A percentile compares a stretch with the other conserved stretches of the same genome.
Evolutionary conservation across 2,113 vertebrate species (phyloP).

Genomic region (Eurystomus gularis): DNA sequence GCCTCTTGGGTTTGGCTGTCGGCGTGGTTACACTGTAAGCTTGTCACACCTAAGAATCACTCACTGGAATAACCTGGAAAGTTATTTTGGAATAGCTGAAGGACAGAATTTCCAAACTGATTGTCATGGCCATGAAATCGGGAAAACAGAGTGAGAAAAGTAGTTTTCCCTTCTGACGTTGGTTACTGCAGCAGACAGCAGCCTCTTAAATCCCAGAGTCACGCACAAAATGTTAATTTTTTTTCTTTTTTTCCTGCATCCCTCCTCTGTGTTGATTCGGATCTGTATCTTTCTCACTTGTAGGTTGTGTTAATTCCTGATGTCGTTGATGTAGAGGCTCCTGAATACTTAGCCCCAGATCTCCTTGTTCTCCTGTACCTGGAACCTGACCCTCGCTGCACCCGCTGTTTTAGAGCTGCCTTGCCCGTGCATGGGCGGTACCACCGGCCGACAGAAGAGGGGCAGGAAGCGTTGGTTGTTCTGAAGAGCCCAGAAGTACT

Average conservation of each 20-base stretch:
- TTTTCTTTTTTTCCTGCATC: fast-evolving
- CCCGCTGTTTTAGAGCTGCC: constrained; percentile 56
- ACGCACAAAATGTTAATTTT: background rate
- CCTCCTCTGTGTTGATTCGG: background rate
- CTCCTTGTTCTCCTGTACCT: constrained; percentile 78
- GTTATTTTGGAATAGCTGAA: background rate
- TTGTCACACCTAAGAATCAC: fast-evolving
- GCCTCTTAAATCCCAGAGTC: background rate
- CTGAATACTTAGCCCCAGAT: constrained; percentile 80
- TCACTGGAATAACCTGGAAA: background rate
- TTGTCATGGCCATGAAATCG: background rate
- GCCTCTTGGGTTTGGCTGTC: background rate
- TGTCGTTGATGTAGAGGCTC: constrained; percentile 82
- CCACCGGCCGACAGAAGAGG: constrained; percentile 74
- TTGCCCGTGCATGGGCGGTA: constrained; percentile 89
- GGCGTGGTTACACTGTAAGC: background rate
- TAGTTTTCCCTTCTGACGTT: background rate
- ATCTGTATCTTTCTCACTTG: background rate
- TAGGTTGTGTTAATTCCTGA: constrained; percentile 81
- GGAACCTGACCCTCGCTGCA: constrained; percentile 22
- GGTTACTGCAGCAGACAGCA: background rate
- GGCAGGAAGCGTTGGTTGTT: constrained; percentile 7
- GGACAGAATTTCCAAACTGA: background rate
- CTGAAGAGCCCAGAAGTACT: constrained; percentile 81
- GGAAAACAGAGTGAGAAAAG: background rate